Base-by-base conservation (phyloP, 2,797 vertebrate species). In the Pseudocheirus occidentalis region DNA sequence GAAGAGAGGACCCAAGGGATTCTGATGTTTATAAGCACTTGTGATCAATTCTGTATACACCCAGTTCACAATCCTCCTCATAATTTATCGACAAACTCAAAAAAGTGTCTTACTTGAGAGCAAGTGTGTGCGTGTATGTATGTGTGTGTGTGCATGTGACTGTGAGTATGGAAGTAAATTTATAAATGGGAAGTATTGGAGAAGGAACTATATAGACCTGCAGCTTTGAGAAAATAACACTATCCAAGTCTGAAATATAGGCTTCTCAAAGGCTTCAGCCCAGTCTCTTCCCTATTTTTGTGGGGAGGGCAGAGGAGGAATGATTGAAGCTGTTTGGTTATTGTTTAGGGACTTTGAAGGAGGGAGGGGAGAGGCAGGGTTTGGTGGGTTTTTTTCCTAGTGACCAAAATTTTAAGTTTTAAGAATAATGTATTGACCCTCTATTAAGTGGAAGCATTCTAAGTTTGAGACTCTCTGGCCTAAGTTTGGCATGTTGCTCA, bases 41-140 rank as follows among this genome's bases (percentile, higher is more conserved):
- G 97, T 97, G 96, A 98, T 96, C 53, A 97, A 95, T 94, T 91
- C 97, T 98, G 94, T 97, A 98, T 95, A 98, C 96, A 96, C 97
- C 98, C 98, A 98, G 98, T 98, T 98, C 98, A 98, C 98, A 98
- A 98, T 98, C 97, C 97, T 92, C 98, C 98, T 98, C 98, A 98
- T 99, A 98, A 99, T 99, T 98, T 99, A 98, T 99, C 98, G 98
- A 98, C 96, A 98, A 98, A 98, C 97, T n/a, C n/a, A 98, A 98
- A 98, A 98, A 98, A 98, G 98, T 99, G 98, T 99, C 98, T 99
- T 99, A 99, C 98, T 99, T 98, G 98, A 98, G 98, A 98, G 97
- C 91, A 96, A 98, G 95, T 97, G 97, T 96, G 95, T 98, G 97
- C 97, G 97, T 97, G 98, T 95, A 5, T 54, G 97, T 31, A n/a